Percentiles rank a stretch among this genome's conserved stretches.
Conservation (phyloP, 2,888 invertebrate genomes). For the Drosophila nigritarsus region DNA sequence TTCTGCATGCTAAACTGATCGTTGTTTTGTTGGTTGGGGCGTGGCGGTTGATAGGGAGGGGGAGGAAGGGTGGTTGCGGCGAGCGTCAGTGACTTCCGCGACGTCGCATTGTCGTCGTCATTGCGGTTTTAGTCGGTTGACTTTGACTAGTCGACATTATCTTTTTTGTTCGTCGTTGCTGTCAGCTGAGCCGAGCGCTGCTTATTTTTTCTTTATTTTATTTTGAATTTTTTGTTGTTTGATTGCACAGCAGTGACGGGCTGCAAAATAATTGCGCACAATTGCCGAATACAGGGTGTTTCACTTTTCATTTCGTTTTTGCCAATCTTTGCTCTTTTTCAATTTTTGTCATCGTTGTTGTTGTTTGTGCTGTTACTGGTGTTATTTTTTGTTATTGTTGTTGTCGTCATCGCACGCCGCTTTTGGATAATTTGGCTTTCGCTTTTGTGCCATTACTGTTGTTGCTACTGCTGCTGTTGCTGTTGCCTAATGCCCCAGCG, state of each 20-base stretch:
- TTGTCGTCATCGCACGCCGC: slow-evolving; percentile 65
- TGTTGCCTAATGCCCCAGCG: slow-evolving; percentile 69
- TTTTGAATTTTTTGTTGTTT: slow-evolving; percentile 40
- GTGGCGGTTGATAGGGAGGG: not conserved
- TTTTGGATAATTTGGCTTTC: slow-evolving; percentile 79
- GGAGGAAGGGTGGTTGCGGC: not conserved
- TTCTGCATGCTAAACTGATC: slow-evolving; percentile 52
- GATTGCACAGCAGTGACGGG: slow-evolving; percentile 53
- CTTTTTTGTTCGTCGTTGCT: slow-evolving; percentile 59
- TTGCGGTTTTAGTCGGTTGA: slow-evolving; percentile 56
- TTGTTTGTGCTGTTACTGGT: slow-evolving; percentile 7
- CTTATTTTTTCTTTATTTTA: slow-evolving; percentile 41
- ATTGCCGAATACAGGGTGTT: slow-evolving; percentile 75
- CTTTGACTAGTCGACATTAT: slow-evolving; percentile 68
- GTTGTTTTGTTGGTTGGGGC: not conserved
- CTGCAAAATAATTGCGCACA: slow-evolving; percentile 69
- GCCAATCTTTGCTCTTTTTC: slow-evolving; percentile 62
- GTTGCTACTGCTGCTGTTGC: slow-evolving; percentile 20
- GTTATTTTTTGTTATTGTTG: slow-evolving; percentile 30
- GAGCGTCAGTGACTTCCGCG: slow-evolving; percentile 50
- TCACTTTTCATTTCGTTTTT: slow-evolving; percentile 51
- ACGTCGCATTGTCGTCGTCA: slow-evolving; percentile 28
- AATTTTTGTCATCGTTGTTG: slow-evolving; percentile 43
- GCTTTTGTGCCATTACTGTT: slow-evolving; percentile 71
- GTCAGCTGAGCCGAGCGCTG: slow-evolving; percentile 45